phyloP scores from a whole-genome alignment of 2,797 vertebrate genomes.

The Danio choprae region DNA sequence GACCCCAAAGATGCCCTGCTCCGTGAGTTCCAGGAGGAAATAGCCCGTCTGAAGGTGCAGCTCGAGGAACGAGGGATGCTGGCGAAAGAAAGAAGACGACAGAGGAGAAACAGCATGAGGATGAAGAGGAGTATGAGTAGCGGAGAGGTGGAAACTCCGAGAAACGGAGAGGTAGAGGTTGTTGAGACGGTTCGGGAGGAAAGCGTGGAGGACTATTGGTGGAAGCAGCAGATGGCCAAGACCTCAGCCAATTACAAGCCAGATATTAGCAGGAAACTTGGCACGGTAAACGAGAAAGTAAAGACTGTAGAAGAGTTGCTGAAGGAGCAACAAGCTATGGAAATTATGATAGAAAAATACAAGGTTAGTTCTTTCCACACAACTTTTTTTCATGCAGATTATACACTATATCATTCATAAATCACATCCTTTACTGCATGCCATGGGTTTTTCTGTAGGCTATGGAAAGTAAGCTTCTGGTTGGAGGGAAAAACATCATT shows the following conservation, averaged over 20 bases:
- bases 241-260: slow-evolving; percentile 84
- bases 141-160: slow-evolving; percentile 75
- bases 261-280: slow-evolving; percentile 84
- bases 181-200: slow-evolving; percentile 80
- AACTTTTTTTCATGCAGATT: background rate
- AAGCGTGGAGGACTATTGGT: slow-evolving; percentile 82
- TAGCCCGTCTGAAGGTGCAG: slow-evolving; percentile 90
- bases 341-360: slow-evolving; percentile 92
- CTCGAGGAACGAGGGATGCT: slow-evolving; percentile 91
- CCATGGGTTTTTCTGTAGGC: slow-evolving; percentile 74
- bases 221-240: slow-evolving; percentile 82
- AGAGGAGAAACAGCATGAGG: slow-evolving; percentile 84
- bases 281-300: slow-evolving; percentile 86
- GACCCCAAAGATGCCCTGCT: slow-evolving; percentile 96
- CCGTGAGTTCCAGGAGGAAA: slow-evolving; percentile 95
- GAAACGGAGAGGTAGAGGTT: slow-evolving; percentile 75
- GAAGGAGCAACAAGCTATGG: slow-evolving; percentile 90
- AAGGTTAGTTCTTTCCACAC: slow-evolving; percentile 80
- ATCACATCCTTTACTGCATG: slow-evolving; percentile 43
- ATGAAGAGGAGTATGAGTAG: slow-evolving; percentile 81
- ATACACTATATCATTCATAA: slow-evolving; percentile 3
- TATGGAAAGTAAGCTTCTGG: slow-evolving; percentile 96
- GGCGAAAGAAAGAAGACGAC: slow-evolving; percentile 87
- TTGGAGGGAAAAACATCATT: slow-evolving; percentile 94
- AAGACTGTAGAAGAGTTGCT: slow-evolving; percentile 89